Base-by-base conservation (phyloP, 2,113 vertebrate genomes). In the Accipiter virgatus region DNA sequence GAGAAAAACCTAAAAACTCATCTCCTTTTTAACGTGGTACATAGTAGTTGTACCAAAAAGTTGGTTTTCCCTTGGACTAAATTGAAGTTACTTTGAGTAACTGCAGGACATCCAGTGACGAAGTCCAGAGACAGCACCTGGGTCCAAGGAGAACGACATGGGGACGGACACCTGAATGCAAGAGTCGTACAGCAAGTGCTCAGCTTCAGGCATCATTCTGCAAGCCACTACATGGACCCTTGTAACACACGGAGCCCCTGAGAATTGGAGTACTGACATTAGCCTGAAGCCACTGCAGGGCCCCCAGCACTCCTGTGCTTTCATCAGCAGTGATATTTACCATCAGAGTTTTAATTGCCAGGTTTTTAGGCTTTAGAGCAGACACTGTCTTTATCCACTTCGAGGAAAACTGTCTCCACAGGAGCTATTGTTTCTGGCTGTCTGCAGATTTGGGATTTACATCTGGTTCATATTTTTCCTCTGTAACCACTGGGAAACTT, bases 391-490 rank as follows among this genome's bases (percentile, higher is more conserved):
- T 92, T 47, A 88, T n/a, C 16, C 67, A 52, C 63, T 94, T 77
- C 2, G 34, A 88, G 80, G 63, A 68, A 73, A 94, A n/a, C 40
- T 29, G 56, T 65, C 89, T 96, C 63, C 67, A 53, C 50, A 38
- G 75, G 78, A 96, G 62, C 63, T 92, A 83, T 81, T 90, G 71
- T 86, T 95, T 67, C 88, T 93, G 85, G 79, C 85, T 88, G 71
- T 20, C 84, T 70, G 62, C 45, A 90, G 67, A 94, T 72, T 32
- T 22, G 20, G 74, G 90, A 88, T 88, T 78, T 90, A 83, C 90
- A 92, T 77, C 79, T 97, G 92, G 85, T 93, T 95, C 58, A 0
- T 26, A 90, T 96, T 94, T 88, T 43, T 45, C 43, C 50, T 53
- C 66, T 31, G 7, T 27, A 92, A 77, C 63, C 93, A 86, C 85